A percentile compares a stretch with the other conserved stretches of the same genome.
These are phyloP conservation scores for Cerastoderma edule DNA, from an alignment of 2,888 invertebrate genomes.

Conservation along the genomic window DNA sequence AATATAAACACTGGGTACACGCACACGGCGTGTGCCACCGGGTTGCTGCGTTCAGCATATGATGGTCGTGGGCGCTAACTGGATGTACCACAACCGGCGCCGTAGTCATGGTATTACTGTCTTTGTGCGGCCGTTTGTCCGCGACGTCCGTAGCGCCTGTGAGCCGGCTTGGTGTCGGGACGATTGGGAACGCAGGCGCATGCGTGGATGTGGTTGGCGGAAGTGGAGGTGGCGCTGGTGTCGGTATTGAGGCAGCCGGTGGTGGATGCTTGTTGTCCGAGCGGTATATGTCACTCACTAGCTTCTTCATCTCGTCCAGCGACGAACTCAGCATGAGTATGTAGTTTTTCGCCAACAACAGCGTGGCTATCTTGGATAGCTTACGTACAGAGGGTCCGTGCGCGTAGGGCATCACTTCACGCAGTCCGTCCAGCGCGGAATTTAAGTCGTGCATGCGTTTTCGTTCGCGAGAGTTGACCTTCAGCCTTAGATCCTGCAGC, in stretches of 20 bases:
- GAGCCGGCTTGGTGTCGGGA: constrained; percentile 42
- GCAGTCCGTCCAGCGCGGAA: constrained; percentile 83
- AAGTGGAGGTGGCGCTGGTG: constrained; percentile 37
- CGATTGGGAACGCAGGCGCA: constrained; percentile 29
- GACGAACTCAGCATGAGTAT: constrained; percentile 82
- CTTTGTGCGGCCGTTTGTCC: constrained; percentile 20
- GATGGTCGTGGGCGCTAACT: constrained; percentile 60
- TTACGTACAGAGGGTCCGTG: constrained; percentile 83
- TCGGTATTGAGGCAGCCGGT: constrained; percentile 34
- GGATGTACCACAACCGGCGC: constrained; percentile 36
- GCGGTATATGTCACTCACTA: constrained; percentile 80
- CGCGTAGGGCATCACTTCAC: constrained; percentile 84
- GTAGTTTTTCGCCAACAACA: constrained; percentile 83
- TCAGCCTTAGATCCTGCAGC: constrained; percentile 80
- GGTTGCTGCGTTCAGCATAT: constrained; percentile 63
- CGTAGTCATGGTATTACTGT: constrained; percentile 27
- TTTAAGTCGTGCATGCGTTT: constrained; percentile 85
- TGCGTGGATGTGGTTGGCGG: constrained; percentile 29
- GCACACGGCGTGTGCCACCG: constrained; percentile 73
- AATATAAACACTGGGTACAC: constrained; percentile 70
- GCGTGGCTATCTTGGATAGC: constrained; percentile 82
- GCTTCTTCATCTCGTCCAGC: constrained; percentile 83
- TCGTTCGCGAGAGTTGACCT: constrained; percentile 85
- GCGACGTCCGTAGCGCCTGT: constrained; percentile 19
- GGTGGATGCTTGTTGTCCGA: constrained; percentile 56